A percentile compares a stretch with the other conserved stretches of the same genome.
phyloP scores from a whole-genome alignment of 2,888 invertebrate species.

The Lasioglossum calceatum region DNA sequence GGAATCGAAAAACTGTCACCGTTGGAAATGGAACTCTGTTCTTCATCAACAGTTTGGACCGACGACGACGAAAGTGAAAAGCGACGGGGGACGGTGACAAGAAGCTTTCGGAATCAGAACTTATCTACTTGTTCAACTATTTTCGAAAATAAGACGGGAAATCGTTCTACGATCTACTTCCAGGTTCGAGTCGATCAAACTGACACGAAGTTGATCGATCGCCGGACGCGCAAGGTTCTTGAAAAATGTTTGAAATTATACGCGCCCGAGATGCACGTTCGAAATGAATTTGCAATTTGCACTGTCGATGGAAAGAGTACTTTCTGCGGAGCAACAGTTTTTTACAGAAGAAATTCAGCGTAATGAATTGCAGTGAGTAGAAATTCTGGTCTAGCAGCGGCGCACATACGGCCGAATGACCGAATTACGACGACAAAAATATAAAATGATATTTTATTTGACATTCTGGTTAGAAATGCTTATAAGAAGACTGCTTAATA shows the following conservation, averaged over 20 bases:
- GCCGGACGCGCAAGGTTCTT: no score
- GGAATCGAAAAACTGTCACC: constrained; percentile 73
- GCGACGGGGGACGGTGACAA: not conserved
- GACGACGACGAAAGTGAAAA: constrained; percentile 6
- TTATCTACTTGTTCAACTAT: not conserved
- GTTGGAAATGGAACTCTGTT: constrained; percentile 69
- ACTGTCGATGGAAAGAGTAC: no score
- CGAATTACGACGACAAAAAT: no score
- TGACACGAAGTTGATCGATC: no score
- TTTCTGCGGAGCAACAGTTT: not conserved
- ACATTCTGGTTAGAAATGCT: no score
- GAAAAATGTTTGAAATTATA: no score
- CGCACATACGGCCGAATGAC: no score
- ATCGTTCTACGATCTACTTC: not conserved
- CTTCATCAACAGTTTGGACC: constrained; percentile 2
- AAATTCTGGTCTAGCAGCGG: not conserved
- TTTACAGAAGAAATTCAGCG: not conserved
- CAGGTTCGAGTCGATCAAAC: no score
- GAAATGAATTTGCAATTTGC: no score
- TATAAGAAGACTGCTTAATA: no score
- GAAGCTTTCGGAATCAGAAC: not conserved
- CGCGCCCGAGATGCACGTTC: no score
- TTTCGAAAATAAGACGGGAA: not conserved
- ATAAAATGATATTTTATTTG: no score
- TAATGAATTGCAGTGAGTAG: not conserved